Conservation (phyloP, 2,797 vertebrate species). For the Chelonia mydas region DNA sequence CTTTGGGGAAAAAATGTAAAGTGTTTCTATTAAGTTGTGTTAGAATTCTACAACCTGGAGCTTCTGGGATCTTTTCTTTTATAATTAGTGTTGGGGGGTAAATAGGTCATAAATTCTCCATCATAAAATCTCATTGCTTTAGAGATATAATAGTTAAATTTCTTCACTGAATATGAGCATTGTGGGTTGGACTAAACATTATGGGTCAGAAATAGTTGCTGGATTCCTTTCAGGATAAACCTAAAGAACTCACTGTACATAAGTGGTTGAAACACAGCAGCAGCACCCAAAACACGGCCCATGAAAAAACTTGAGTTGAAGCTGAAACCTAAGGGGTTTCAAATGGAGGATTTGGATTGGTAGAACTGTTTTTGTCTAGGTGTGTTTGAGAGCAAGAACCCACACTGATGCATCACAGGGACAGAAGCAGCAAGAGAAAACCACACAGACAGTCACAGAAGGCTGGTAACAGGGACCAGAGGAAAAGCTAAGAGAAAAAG, state of each 20-base stretch:
- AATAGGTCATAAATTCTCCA: conserved; percentile 57
- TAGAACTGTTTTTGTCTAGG: not conserved
- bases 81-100: conserved; percentile 45
- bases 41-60: not conserved
- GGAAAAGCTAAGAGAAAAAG: not conserved
- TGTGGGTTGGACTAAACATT: not conserved
- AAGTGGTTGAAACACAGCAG: not conserved
- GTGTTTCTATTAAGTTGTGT: conserved; percentile 35
- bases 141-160: conserved; percentile 35
- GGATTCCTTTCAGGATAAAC: not conserved
- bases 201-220: not conserved
- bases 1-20: not conserved
- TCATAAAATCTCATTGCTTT: conserved; percentile 58
- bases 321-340: not conserved
- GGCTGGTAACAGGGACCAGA: not conserved
- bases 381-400: not conserved
- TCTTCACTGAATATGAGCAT: not conserved
- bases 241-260: not conserved
- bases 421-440: not conserved
- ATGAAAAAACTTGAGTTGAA: not conserved
- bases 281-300: not conserved
- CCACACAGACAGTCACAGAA: not conserved
- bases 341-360: not conserved
- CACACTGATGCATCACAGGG: too few species aligned
- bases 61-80: conserved; percentile 44